Conservation (phyloP, 2,797 vertebrate genomes). For the Dipus sagitta region DNA sequence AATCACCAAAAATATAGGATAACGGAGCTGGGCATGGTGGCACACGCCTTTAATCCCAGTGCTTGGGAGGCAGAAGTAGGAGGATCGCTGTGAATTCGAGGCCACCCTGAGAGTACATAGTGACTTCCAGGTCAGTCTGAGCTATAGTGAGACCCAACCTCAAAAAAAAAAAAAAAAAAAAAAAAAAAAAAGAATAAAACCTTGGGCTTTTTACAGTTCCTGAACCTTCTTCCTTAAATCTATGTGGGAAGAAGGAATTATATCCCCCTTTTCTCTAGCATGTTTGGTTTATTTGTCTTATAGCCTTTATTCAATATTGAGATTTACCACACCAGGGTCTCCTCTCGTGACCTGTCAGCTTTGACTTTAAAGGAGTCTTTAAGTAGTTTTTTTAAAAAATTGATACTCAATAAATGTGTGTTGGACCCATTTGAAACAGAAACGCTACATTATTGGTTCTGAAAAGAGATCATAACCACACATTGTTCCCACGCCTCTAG, state of each 20-base stretch:
- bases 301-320: background rate
- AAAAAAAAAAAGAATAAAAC: background rate
- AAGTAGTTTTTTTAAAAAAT: background rate
- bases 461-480: background rate
- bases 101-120: no score
- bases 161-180: no score
- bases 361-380: background rate
- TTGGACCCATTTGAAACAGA: background rate
- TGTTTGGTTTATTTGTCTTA: background rate
- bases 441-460: background rate
- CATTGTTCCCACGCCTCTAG: background rate
- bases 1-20: background rate
- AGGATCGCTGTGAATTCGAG: no score
- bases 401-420: background rate
- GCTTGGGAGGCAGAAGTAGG: no score
- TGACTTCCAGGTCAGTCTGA: no score
- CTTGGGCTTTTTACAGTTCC: background rate
- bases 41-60: no score
- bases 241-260: constrained; percentile 2
- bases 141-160: no score
- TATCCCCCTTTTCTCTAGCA: background rate
- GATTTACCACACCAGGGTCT: background rate
- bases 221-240: background rate
- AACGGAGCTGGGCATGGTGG: no score
- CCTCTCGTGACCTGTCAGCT: background rate